Evolutionary conservation across 2,888 invertebrate species (phyloP).

Genomic region (Cheilosia pagana): DNA sequence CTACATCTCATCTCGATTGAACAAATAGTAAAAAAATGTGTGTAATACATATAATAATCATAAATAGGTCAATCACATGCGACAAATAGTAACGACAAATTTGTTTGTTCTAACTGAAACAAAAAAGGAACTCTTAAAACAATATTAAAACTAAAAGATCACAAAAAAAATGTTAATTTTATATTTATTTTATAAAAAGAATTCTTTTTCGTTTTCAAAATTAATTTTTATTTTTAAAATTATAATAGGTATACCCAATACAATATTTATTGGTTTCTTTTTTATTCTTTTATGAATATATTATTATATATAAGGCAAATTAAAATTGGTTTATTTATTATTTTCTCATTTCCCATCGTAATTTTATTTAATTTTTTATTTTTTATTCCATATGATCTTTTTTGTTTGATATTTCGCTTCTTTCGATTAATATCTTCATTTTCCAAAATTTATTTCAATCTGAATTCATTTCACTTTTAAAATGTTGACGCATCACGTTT

Average conservation of each 20-base stretch:
- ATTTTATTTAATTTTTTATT: constrained; percentile 46
- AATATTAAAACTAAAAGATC: constrained; percentile 34
- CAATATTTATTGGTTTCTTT: constrained; percentile 70
- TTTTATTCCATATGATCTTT: constrained; percentile 52
- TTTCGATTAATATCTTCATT: constrained; percentile 50
- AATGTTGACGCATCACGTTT: constrained; percentile 58
- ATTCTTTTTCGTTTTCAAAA: constrained; percentile 64
- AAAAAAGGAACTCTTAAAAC: constrained; percentile 24
- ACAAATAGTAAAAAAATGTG: constrained; percentile 31
- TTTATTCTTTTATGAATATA: constrained; percentile 68
- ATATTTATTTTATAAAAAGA: constrained; percentile 38
- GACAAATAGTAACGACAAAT: constrained; percentile 10
- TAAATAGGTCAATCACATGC: constrained; percentile 40
- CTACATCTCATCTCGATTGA: constrained; percentile 15
- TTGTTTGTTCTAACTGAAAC: constrained; percentile 4
- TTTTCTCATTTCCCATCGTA: constrained; percentile 58
- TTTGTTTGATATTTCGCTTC: constrained; percentile 52
- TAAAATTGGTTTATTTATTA: constrained; percentile 75
- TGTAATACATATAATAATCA: not conserved
- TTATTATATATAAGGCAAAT: constrained; percentile 76
- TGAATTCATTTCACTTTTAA: constrained; percentile 39
- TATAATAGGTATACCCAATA: constrained; percentile 72
- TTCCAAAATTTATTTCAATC: constrained; percentile 34
- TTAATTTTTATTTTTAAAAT: constrained; percentile 66
- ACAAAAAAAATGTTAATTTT: constrained; percentile 21